Evolutionary conservation across 2,113 vertebrate genomes (phyloP), one percentile per base, ranked within the genome.

Genomic region (Aphyosemion australe): DNA sequence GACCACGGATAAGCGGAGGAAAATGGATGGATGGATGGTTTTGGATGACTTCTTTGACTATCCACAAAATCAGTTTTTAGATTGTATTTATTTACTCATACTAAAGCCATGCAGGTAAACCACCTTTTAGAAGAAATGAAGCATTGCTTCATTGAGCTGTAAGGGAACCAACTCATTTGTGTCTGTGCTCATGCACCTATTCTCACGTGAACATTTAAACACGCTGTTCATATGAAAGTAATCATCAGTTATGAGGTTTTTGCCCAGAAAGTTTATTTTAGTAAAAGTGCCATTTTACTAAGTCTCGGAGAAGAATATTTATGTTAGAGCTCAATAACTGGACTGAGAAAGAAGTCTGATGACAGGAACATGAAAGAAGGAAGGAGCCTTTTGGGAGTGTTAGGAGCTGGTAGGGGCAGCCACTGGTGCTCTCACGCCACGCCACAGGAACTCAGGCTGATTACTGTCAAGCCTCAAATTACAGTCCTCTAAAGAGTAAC

Each of bases 391-490:
- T 79, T 10, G 32, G 72, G 77, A 82, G 86, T 88, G 83, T 89
- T 81, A 79, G 66, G 79, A 79, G 72, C 86, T 82, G 54, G 47
- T 78, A 51, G 65, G 12, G 46, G 80, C 79, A 68, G 70, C 76
- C 80, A 71, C 74, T 54, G 80, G 79, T 76, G 73, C 79, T 75
- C 82, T 87, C 79, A 89, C 50, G 81, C 83, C 83, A 90, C 70
- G 84, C 88, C 86, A 80, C 88, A 83, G 76, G 78, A 89, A 80
- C 88, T 75, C 37, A 6, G 79, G 16, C 83, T 90, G 87, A 91
- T 91, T 89, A 87, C 79, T 68, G 78, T 84, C 84, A 73, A 85
- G 77, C 85, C 85, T 84, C 73, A 89, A 92, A 92, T 91, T 88
- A 85, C 89, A 87, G 85, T 82, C 73, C 69, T 85, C 67, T 45